phyloP scores from a whole-genome alignment of 2,113 vertebrate species.

The Andinoacara biseriatus region DNA sequence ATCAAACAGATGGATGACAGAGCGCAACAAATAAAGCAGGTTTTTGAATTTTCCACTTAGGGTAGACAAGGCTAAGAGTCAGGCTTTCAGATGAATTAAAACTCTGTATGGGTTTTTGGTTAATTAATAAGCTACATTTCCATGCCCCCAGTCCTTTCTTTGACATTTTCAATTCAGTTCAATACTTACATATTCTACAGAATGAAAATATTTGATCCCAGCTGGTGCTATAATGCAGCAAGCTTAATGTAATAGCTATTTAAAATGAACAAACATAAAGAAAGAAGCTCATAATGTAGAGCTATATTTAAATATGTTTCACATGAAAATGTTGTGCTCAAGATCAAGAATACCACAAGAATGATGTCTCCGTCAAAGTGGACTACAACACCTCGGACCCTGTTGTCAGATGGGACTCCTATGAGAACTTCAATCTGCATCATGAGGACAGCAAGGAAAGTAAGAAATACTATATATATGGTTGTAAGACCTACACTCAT shows the following conservation, averaged over 20 bases:
- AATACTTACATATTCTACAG: background rate
- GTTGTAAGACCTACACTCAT: background rate
- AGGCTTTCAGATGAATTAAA: no score
- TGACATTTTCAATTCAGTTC: background rate
- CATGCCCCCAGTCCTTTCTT: background rate
- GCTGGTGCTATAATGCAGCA: background rate
- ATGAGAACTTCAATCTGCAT: conserved; percentile 88
- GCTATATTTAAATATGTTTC: background rate
- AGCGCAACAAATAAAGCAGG: no score
- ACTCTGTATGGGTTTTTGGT: no score
- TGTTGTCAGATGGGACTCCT: conserved; percentile 90
- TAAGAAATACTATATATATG: conserved; percentile 57
- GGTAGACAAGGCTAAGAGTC: no score
- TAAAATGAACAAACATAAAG: background rate
- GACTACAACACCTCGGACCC: conserved; percentile 86
- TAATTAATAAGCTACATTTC: background rate
- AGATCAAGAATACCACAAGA: conserved; percentile 81
- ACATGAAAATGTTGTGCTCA: conserved; percentile 1
- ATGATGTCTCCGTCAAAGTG: conserved; percentile 81
- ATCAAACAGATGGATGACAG: no score
- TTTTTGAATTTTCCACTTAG: no score
- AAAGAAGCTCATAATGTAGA: background rate
- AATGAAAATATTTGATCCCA: background rate
- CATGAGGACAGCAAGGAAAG: conserved; percentile 89
- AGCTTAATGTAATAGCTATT: background rate